These are phyloP conservation scores for Sebastes hubbsi DNA, from an alignment of 2,797 vertebrate genomes.

Conservation along the genomic window DNA sequence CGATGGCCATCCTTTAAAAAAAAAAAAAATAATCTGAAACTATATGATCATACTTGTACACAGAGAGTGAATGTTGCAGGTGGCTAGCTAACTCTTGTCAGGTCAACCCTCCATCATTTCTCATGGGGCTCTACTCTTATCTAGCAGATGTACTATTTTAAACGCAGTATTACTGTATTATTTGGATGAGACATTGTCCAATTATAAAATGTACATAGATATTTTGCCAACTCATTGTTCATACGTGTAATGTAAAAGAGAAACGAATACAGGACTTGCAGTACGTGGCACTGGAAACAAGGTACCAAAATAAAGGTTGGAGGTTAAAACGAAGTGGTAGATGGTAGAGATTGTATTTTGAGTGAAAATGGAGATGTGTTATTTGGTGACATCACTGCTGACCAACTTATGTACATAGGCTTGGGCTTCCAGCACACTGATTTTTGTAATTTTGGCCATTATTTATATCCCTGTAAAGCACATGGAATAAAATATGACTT, in stretches of 20 bases:
- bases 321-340: slow-evolving; percentile 40
- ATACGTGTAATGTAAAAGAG: slow-evolving; percentile 93
- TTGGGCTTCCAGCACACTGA: slow-evolving; percentile 99
- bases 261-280: slow-evolving; percentile 71
- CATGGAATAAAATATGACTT: slow-evolving; percentile 98
- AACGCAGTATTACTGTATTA: slow-evolving; percentile 93
- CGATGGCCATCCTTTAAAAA: slow-evolving; percentile 82
- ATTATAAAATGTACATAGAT: slow-evolving; percentile 96
- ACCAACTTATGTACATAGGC: slow-evolving; percentile 95
- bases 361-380: slow-evolving; percentile 73
- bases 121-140: slow-evolving; percentile 89
- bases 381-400: slow-evolving; percentile 88
- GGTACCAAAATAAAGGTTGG: slow-evolving; percentile 87
- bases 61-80: slow-evolving; percentile 85
- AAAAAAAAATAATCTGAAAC: slow-evolving; percentile 55
- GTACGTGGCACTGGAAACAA: slow-evolving; percentile 87
- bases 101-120: slow-evolving; percentile 87
- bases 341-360: slow-evolving; percentile 85
- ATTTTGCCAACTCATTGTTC: slow-evolving; percentile 98
- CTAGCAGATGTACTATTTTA: slow-evolving; percentile 94
- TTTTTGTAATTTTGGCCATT: slow-evolving; percentile 99
- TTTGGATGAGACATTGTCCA: slow-evolving; percentile 81
- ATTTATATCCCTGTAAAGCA: slow-evolving; percentile 99
- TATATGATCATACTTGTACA: slow-evolving; percentile 61
- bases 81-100: slow-evolving; percentile 84